Evolutionary conservation across 2,113 vertebrate species (phyloP).

Genomic region (Rissa tridactyla): DNA sequence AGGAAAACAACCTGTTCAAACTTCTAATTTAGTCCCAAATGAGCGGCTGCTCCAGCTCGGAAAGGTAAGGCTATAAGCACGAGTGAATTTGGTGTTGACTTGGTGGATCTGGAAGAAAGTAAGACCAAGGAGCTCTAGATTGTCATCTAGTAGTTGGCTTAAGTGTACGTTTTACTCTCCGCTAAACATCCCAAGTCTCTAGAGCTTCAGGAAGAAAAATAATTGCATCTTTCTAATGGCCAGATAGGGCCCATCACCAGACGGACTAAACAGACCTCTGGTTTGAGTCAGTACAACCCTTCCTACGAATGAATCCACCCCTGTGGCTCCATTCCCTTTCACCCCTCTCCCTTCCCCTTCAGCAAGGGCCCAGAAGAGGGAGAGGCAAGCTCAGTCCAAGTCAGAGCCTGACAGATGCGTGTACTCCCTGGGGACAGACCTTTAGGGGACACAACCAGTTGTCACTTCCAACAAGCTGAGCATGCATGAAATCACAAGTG

Average conservation of each 20-base stretch:
- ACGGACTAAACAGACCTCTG: rapidly evolving
- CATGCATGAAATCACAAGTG: rapidly evolving
- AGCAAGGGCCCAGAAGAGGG: neutral
- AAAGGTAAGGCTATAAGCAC: neutral
- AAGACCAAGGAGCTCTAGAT: rapidly evolving
- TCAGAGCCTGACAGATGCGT: neutral
- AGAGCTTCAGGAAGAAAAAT: neutral
- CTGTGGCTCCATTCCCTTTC: neutral
- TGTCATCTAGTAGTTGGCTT: rapidly evolving
- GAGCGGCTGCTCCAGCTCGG: neutral
- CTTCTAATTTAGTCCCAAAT: rapidly evolving
- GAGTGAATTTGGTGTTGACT: neutral
- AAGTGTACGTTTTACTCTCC: neutral
- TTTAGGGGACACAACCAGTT: neutral
- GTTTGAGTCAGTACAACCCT: neutral
- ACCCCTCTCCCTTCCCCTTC: neutral
- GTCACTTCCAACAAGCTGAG: neutral
- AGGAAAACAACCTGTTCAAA: rapidly evolving
- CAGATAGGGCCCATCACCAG: neutral
- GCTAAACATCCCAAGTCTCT: rapidly evolving
- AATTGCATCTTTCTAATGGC: neutral
- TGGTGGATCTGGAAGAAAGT: rapidly evolving
- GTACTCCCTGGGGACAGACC: neutral
- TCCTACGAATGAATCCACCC: rapidly evolving
- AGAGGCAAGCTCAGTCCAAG: neutral